Evolutionary conservation across 2,113 vertebrate genomes (phyloP), one percentile per base, ranked within the genome.

Genomic region (Lycocorax pyrrhopterus): DNA sequence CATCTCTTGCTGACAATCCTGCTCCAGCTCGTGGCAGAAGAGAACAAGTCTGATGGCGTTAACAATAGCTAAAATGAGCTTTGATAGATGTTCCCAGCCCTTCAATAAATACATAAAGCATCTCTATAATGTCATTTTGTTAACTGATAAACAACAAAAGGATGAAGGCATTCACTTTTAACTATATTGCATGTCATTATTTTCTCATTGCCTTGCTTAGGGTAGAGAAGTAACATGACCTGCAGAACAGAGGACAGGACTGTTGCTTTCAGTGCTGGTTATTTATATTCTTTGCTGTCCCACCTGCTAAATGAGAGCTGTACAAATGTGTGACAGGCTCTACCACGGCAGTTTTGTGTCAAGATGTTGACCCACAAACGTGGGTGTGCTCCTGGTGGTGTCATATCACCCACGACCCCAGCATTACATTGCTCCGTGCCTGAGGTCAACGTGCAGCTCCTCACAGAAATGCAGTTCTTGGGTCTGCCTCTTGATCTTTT

Each of bases 121-220:
- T 93, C 81, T 89, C 96, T 96, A 83, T 85, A 92, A 95, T 90
- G 94, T 83, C 87, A 79, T 93, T 95, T 95, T 84, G 94, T 87
- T 94, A 95, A 96, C 92, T 96, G 86, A 94, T 87, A 91, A 88
- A 94, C 91, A 97, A 95, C 90, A 91, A 94, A 94, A 95, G 90
- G 90, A 84, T 72, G 89, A 93, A 96, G 76, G 63, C 81, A 77
- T 84, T 93, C 81, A 91, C 93, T 97, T 96, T 94, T 89, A 91
- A 93, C 89, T 95, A 53, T 33, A 58, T 62, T 56, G 79, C 52
- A 12, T 72, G 89, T 46, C 93, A 84, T 95, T 96, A 95, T 87
- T 88, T 92, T 74, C 92, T 87, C 92, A 52, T 91, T 84, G 88
- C 83, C 68, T 93, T 76, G 64, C 23, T 41, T 59, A 73, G 60